Conservation (phyloP, 2,113 vertebrate species). For the Gopherus flavomarginatus region DNA sequence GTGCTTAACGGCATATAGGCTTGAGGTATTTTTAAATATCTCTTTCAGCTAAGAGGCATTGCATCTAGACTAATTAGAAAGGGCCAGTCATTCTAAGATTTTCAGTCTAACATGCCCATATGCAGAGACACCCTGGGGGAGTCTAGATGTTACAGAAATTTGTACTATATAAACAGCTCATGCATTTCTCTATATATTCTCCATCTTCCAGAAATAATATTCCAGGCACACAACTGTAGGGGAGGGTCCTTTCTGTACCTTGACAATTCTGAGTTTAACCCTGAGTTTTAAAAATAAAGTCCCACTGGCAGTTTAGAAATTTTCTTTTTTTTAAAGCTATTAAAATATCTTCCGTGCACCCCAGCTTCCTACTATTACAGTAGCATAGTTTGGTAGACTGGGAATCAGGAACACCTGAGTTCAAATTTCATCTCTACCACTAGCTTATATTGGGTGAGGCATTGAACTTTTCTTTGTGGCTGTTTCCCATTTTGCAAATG, state of each 20-base stretch:
- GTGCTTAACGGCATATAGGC: constrained; percentile 37
- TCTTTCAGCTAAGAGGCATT: constrained; percentile 51
- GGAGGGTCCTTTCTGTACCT: not conserved
- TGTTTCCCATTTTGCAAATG: not conserved
- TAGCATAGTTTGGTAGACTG: not conserved
- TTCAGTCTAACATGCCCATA: constrained; percentile 15
- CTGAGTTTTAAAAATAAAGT: not conserved
- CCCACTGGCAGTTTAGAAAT: not conserved
- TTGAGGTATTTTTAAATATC: constrained; percentile 48
- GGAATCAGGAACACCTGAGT: not conserved
- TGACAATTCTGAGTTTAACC: not conserved
- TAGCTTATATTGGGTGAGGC: not conserved
- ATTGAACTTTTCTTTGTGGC: not conserved
- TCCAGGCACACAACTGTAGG: not conserved
- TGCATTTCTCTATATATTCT: not conserved
- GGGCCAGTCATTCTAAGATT: constrained; percentile 14
- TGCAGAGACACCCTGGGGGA: not conserved
- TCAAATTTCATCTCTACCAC: not conserved
- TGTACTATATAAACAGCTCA: not conserved
- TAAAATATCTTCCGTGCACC: not conserved
- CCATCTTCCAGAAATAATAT: constrained; percentile 9
- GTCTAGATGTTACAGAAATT: not conserved
- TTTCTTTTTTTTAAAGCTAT: not conserved
- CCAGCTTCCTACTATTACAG: not conserved
- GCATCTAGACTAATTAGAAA: constrained; percentile 3